These are phyloP conservation scores for Bucorvus abyssinicus DNA, from an alignment of 2,797 vertebrate genomes.

Conservation along the genomic window DNA sequence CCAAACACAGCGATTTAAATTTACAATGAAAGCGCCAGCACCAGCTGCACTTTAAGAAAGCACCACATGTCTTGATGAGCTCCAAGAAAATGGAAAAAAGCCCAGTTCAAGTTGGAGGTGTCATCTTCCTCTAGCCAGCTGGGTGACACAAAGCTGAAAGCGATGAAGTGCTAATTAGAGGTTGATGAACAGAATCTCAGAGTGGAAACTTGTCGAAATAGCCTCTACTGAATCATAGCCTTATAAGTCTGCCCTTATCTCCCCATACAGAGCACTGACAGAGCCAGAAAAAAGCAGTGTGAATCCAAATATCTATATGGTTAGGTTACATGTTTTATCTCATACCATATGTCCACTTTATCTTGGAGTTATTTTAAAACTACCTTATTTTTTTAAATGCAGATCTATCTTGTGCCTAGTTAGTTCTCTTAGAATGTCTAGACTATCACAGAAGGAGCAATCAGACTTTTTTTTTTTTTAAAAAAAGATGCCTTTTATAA, in stretches of 20 bases:
- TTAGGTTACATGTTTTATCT: slow-evolving; percentile 34
- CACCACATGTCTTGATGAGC: slow-evolving; percentile 77
- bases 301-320: slow-evolving; percentile 55
- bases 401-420: background rate
- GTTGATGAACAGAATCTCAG: slow-evolving; percentile 75
- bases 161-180: slow-evolving; percentile 85
- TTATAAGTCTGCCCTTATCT: slow-evolving; percentile 52
- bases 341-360: slow-evolving; percentile 46
- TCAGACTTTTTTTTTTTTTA: background rate
- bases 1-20: slow-evolving; percentile 80
- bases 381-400: background rate
- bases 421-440: background rate
- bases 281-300: slow-evolving; percentile 14
- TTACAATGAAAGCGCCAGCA: slow-evolving; percentile 78
- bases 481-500: background rate
- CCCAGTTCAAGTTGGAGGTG: slow-evolving; percentile 77
- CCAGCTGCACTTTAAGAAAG: slow-evolving; percentile 83
- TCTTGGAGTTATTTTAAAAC: slow-evolving; percentile 33
- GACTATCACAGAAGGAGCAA: background rate
- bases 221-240: slow-evolving; percentile 73
- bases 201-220: slow-evolving; percentile 75
- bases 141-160: slow-evolving; percentile 79
- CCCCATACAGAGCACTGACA: slow-evolving; percentile 25
- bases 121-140: slow-evolving; percentile 77
- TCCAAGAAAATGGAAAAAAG: slow-evolving; percentile 77